Evolutionary conservation across 2,888 invertebrate species (phyloP), one percentile per base, ranked within the genome.

Genomic region (Agrotis exclamationis): DNA sequence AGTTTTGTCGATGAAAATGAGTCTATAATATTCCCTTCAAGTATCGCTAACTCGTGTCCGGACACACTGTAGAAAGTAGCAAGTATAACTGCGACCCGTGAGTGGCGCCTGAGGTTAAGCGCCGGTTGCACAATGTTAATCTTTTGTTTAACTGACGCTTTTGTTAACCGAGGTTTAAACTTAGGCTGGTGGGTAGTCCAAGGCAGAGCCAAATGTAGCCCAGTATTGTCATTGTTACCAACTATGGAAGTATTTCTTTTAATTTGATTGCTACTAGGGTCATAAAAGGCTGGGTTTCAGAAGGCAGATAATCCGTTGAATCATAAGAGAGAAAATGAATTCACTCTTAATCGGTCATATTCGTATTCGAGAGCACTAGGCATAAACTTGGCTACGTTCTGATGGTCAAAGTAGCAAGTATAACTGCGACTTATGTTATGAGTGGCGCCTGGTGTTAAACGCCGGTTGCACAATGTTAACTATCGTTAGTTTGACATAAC

Each of bases 41-140:
- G n/a, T n/a, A n/a, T n/a, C n/a, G n/a, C n/a, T n/a, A n/a, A n/a
- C n/a, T n/a, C n/a, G n/a, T n/a, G n/a, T n/a, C n/a, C n/a, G n/a
- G n/a, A n/a, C n/a, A n/a, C n/a, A n/a, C n/a, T n/a, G n/a, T n/a
- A 74, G 83, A 83, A 83, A 83, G 80, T 80, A 72, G 58, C 70
- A 56, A 75, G 64, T 45, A 76, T 59, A 75, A 75, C 74, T 39
- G 60, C 62, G 82, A 74, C 68, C 81, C 81, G 60, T 57, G 67
- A 57, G 47, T 70, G 79, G 56, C 64, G 73, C 60, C 67, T 51
- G 18, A 39, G 66, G 74, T 79, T 69, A 67, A 50, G 11, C n/a
- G 54, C 58, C 68, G 53, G 62, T 64, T 73, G 64, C 60, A 68
- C 65, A 64, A 64, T 45, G 24, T 28, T 63, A 65, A 79, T 63